Percentiles rank a stretch among this genome's conserved stretches.
Conservation (phyloP, 2,888 invertebrate genomes). For the Lithodes maja region DNA sequence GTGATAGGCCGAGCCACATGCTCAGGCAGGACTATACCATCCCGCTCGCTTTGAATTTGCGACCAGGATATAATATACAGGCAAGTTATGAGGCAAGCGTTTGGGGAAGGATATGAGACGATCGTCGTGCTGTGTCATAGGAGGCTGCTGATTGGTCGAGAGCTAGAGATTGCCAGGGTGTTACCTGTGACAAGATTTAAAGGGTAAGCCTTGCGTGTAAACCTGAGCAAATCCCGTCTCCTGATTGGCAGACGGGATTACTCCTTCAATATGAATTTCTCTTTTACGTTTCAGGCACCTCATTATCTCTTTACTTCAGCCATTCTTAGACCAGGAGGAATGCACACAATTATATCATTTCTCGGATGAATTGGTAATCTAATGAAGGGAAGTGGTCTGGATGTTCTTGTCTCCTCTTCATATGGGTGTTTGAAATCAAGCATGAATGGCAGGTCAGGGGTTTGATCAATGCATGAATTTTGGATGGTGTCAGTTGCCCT, state of each 20-base stretch:
- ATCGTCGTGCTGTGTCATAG: too few relatives aligned
- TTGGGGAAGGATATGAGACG: too few relatives aligned
- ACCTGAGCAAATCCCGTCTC: too few relatives aligned
- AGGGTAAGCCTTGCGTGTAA: too few relatives aligned
- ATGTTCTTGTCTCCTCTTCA: neutral
- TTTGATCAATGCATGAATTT: slow-evolving; percentile 4
- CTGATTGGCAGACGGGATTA: neutral
- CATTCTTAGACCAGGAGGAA: neutral
- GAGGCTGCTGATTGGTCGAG: too few relatives aligned
- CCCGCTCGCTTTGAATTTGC: too few relatives aligned
- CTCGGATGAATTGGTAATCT: neutral
- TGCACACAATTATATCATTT: neutral
- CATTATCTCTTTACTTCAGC: neutral
- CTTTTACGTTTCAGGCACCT: neutral
- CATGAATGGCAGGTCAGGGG: slow-evolving; percentile 23
- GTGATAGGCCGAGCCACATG: too few relatives aligned
- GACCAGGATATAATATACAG: too few relatives aligned
- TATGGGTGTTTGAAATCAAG: slow-evolving; percentile 10
- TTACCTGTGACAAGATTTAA: too few relatives aligned
- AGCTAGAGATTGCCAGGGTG: too few relatives aligned
- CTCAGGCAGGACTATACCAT: too few relatives aligned
- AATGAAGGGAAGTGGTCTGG: neutral
- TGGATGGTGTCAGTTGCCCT: slow-evolving; percentile 9
- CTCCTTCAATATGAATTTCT: neutral
- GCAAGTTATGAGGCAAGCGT: too few relatives aligned